Percentiles rank a stretch among this genome's conserved stretches.
Conservation (phyloP, 2,888 invertebrate genomes). For the Plebejus melissa region DNA sequence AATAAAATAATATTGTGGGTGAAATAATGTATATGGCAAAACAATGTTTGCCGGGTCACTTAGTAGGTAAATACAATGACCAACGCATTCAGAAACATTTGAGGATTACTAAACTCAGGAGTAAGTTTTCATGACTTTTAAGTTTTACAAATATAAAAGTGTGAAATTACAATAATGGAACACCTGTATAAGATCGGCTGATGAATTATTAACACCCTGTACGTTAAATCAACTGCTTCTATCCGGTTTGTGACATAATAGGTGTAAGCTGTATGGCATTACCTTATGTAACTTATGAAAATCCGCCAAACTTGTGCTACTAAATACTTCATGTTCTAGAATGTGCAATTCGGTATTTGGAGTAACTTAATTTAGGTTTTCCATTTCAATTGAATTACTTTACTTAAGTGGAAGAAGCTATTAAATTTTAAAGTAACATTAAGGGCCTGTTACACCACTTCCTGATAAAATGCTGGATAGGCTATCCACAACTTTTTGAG, state of each 20-base stretch:
- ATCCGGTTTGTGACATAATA: slow-evolving; percentile 36
- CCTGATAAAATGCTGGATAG: too few relatives aligned
- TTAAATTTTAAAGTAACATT: too few relatives aligned
- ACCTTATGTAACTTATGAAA: slow-evolving; percentile 30
- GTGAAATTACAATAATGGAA: neutral
- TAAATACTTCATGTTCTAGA: neutral
- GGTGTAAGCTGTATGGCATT: slow-evolving; percentile 34
- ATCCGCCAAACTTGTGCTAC: neutral
- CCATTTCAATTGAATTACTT: neutral
- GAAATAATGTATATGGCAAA: too few relatives aligned
- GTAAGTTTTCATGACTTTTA: too few relatives aligned
- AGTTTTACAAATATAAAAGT: too few relatives aligned
- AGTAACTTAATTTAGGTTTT: neutral
- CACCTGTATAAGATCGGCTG: neutral
- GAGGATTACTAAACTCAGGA: too few relatives aligned
- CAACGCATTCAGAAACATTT: too few relatives aligned
- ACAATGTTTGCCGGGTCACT: too few relatives aligned
- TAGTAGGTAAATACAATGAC: too few relatives aligned
- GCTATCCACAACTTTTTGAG: too few relatives aligned
- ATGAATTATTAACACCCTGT: neutral
- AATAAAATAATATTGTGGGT: too few relatives aligned
- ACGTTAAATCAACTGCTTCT: neutral
- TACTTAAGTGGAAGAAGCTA: neutral
- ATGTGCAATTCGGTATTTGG: slow-evolving; percentile 1
- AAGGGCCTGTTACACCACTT: too few relatives aligned